A percentile compares a stretch with the other conserved stretches of the same genome.
phyloP scores from a whole-genome alignment of 1,140 invertebrate species.

The Aphelinus atriplicis region DNA sequence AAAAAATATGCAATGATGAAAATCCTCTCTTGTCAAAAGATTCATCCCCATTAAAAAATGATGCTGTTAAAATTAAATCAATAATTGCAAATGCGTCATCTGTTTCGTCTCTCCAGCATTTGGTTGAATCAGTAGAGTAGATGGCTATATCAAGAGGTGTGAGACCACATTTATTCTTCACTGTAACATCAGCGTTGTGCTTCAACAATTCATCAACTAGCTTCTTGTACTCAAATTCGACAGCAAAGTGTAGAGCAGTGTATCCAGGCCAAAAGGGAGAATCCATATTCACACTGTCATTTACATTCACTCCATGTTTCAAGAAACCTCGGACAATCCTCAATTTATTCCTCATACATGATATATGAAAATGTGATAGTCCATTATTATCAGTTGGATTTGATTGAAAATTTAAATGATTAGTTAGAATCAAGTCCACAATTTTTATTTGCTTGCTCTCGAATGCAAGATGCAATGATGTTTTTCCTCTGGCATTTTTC shows the following conservation, averaged over 20 bases:
- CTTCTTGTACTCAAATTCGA: not conserved
- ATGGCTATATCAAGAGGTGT: not conserved
- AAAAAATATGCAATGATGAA: not conserved
- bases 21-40: not conserved
- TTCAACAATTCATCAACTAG: not conserved
- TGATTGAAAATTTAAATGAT: not conserved
- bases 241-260: slow-evolving; percentile 8
- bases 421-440: not conserved
- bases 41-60: not conserved
- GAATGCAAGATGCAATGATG: slow-evolving; percentile 3
- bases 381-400: not conserved
- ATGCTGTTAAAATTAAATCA: not conserved
- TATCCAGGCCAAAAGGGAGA: slow-evolving; percentile 4
- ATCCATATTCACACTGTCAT: not conserved
- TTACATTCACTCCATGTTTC: not conserved
- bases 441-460: slow-evolving; percentile 6
- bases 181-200: slow-evolving; percentile 1
- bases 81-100: not conserved
- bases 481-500: slow-evolving; percentile 2
- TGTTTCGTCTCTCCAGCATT: not conserved
- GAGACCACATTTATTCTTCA: not conserved
- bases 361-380: not conserved
- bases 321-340: slow-evolving; percentile 11
- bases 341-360: slow-evolving; percentile 6
- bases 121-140: not conserved